These are phyloP conservation scores for Gila robusta DNA, from an alignment of 2,797 vertebrate genomes.

Conservation along the genomic window DNA sequence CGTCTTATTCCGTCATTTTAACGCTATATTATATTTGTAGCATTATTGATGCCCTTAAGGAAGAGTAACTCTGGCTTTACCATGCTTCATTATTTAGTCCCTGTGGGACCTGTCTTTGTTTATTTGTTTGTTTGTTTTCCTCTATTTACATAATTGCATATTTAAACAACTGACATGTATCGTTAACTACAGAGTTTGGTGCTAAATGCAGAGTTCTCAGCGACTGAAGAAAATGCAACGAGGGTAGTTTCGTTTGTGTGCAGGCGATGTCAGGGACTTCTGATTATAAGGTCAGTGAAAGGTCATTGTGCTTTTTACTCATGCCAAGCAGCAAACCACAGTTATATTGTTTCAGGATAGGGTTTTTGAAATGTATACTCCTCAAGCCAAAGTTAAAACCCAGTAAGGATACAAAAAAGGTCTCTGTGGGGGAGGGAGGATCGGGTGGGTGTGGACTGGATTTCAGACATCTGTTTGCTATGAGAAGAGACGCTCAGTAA, in stretches of 20 bases:
- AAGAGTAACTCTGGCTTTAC: conserved; percentile 65
- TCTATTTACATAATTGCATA: conserved; percentile 66
- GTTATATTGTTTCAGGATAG: conserved; percentile 71
- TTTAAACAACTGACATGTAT: conserved; percentile 74
- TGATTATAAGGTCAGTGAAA: conserved; percentile 65
- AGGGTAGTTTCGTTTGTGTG: neutral
- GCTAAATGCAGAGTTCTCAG: conserved; percentile 74
- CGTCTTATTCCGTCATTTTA: conserved; percentile 38
- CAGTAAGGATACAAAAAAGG: conserved; percentile 21
- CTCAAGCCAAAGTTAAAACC: conserved; percentile 76
- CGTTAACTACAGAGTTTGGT: conserved; percentile 71
- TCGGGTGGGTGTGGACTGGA: conserved; percentile 63
- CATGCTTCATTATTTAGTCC: conserved; percentile 84
- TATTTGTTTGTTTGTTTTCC: conserved; percentile 65
- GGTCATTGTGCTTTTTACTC: conserved; percentile 63
- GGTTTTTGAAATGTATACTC: conserved; percentile 71
- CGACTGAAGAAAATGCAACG: conserved; percentile 1
- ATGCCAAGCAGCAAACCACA: conserved; percentile 70
- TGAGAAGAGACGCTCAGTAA: conserved; percentile 40
- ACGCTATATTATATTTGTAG: conserved; percentile 71
- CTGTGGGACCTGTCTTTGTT: conserved; percentile 80
- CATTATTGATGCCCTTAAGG: conserved; percentile 68
- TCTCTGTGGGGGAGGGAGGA: conserved; percentile 46
- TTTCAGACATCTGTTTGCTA: conserved; percentile 77
- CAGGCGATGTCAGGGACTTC: conserved; percentile 58